Conservation (phyloP, 2,797 vertebrate species). For the Taeniopygia guttata region DNA sequence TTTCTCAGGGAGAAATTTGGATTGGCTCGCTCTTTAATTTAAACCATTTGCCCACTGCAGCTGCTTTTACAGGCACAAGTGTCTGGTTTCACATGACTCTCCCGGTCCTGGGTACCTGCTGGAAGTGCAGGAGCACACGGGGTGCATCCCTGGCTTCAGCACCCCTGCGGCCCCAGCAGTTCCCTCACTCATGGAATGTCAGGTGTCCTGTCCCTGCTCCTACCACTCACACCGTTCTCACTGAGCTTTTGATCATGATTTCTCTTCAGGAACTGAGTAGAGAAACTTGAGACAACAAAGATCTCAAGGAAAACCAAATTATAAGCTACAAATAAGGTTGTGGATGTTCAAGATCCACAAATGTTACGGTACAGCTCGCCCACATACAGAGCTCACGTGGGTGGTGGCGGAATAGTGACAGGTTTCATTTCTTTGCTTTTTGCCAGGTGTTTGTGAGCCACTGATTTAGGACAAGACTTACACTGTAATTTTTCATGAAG, state of each 20-base stretch:
- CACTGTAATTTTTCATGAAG: not conserved
- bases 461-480: not conserved
- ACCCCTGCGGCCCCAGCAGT: not conserved
- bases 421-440: not conserved
- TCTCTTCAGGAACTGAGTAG: not conserved
- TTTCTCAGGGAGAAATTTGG: conserved; percentile 21
- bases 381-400: accelerated
- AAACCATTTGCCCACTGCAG: conserved; percentile 39
- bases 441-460: not conserved
- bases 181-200: not conserved
- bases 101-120: not conserved
- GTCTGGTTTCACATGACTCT: not conserved
- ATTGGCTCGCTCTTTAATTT: conserved; percentile 44
- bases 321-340: not conserved
- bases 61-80: conserved; percentile 13
- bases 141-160: not conserved
- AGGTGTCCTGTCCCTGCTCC: not conserved
- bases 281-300: not conserved
- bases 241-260: not conserved
- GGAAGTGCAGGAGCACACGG: not conserved
- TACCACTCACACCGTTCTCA: not conserved
- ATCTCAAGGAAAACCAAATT: not conserved
- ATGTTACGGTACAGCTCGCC: not conserved
- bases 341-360: not conserved
- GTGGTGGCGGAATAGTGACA: not conserved